These are phyloP conservation scores for Melanostoma mellinum DNA, from an alignment of 2,888 invertebrate genomes.

Conservation along the genomic window DNA sequence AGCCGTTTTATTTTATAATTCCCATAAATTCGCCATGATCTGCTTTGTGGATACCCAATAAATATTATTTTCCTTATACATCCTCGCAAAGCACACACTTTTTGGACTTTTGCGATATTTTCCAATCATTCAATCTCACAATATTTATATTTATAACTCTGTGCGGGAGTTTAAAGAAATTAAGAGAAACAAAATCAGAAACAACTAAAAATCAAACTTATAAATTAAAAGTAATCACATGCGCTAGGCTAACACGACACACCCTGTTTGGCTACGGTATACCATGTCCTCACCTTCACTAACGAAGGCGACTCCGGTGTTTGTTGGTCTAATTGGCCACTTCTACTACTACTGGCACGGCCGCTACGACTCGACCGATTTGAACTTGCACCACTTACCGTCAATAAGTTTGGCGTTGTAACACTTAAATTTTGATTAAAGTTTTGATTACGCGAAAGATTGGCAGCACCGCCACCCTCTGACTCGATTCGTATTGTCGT, in stretches of 20 bases:
- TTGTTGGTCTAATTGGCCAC: constrained; percentile 71
- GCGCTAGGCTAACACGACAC: constrained; percentile 80
- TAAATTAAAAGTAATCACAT: constrained; percentile 50
- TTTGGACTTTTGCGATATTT: constrained; percentile 1
- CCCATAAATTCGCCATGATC: constrained; percentile 17
- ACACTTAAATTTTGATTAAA: constrained; percentile 74
- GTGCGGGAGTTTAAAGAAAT: constrained; percentile 1
- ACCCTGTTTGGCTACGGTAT: constrained; percentile 82
- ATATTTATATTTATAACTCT: constrained; percentile 1
- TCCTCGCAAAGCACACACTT: background rate
- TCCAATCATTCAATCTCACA: constrained; percentile 2
- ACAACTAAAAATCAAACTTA: constrained; percentile 14
- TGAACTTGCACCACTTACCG: constrained; percentile 70
- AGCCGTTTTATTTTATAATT: background rate
- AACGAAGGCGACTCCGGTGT: constrained; percentile 81
- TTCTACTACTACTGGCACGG: constrained; percentile 68
- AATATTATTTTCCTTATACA: background rate
- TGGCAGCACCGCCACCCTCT: constrained; percentile 52
- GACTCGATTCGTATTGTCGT: constrained; percentile 70
- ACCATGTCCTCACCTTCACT: constrained; percentile 82
- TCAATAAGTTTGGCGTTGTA: constrained; percentile 63
- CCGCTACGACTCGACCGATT: constrained; percentile 71
- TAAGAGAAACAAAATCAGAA: background rate
- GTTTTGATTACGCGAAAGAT: constrained; percentile 69
- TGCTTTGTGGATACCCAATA: constrained; percentile 30